Conservation (phyloP, 2,113 vertebrate species). For the Rhinopomastus cyanomelas region DNA sequence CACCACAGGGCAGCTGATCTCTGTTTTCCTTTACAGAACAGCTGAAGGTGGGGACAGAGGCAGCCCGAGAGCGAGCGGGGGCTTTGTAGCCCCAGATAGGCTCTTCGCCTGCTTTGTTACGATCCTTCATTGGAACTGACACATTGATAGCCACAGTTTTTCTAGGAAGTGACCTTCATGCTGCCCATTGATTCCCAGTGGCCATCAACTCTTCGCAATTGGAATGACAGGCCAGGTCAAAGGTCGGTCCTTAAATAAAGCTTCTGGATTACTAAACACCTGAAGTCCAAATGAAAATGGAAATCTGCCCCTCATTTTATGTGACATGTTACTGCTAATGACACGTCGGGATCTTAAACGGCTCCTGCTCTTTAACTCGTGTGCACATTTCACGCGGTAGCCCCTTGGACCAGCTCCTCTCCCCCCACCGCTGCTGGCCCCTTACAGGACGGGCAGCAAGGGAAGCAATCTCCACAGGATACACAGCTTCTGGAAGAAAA, state of each 20-base stretch:
- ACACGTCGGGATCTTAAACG: constrained; percentile 40
- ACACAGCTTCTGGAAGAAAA: not conserved
- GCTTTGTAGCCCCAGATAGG: constrained; percentile 60
- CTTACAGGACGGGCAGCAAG: not conserved
- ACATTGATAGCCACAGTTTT: constrained; percentile 85
- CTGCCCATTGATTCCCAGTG: constrained; percentile 84
- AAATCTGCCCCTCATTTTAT: constrained; percentile 76
- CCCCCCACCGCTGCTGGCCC: not conserved
- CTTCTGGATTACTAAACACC: constrained; percentile 80
- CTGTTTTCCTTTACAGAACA: constrained; percentile 1
- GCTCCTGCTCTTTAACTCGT: constrained; percentile 23
- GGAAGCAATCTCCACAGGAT: not conserved
- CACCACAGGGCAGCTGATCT: not conserved
- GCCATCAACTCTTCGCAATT: constrained; percentile 79
- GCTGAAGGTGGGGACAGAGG: not conserved
- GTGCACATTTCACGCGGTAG: not conserved
- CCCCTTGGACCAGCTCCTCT: not conserved
- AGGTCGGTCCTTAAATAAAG: constrained; percentile 90
- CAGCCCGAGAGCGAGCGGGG: not conserved
- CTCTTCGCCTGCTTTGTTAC: constrained; percentile 76
- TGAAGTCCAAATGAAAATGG: constrained; percentile 83
- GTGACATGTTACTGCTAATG: constrained; percentile 66
- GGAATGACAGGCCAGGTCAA: constrained; percentile 80
- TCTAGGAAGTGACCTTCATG: constrained; percentile 85
- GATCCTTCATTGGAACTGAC: constrained; percentile 85